These are phyloP conservation scores for Lymantria dispar DNA, from an alignment of 2,888 invertebrate species.

Conservation along the genomic window DNA sequence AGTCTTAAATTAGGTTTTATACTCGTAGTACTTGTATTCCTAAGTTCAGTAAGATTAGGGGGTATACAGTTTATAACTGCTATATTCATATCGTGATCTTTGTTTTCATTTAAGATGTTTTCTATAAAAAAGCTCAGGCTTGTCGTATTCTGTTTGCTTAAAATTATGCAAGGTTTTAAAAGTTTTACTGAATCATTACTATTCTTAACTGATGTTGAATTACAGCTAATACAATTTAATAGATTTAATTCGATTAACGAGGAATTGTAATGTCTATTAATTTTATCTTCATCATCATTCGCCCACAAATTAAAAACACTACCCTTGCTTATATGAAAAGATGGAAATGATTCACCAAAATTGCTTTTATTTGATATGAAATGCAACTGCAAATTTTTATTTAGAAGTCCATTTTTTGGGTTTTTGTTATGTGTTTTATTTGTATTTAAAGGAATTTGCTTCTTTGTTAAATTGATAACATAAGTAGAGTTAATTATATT, in stretches of 20 bases:
- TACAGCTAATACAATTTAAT: not conserved
- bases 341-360: not conserved
- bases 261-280: not conserved
- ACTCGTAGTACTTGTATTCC: not conserved
- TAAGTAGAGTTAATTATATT: not conserved
- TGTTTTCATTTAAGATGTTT: not conserved
- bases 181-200: not conserved
- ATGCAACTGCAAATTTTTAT: not conserved
- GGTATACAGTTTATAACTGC: slow-evolving; percentile 9
- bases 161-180: not conserved
- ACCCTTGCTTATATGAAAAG: not conserved
- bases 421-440: not conserved
- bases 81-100: not conserved
- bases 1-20: not conserved
- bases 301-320: slow-evolving; percentile 1
- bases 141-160: slow-evolving; percentile 1
- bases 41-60: not conserved
- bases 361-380: slow-evolving; percentile 1
- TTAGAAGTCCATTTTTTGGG: not conserved
- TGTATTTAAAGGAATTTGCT: not conserved
- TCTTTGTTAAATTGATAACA: not conserved
- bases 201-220: not conserved
- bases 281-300: not conserved
- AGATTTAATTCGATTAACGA: not conserved
- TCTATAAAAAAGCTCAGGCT: not conserved